phyloP scores from a whole-genome alignment of 2,113 vertebrate genomes.

The Chaenocephalus aceratus region DNA sequence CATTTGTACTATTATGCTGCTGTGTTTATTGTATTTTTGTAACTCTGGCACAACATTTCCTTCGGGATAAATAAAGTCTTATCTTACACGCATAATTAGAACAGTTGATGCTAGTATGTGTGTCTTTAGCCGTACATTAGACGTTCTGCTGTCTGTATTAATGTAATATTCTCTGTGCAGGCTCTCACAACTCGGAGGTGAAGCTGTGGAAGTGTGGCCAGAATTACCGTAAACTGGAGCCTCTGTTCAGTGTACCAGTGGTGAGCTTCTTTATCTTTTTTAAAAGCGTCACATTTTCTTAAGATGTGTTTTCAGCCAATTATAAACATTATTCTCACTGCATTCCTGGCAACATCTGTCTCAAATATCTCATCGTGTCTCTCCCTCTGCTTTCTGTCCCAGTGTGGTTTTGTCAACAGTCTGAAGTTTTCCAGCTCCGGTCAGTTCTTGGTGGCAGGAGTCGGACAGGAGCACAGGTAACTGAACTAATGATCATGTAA shows the following conservation, averaged over 20 bases:
- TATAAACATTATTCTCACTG: neutral
- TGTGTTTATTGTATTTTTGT: too few relatives aligned
- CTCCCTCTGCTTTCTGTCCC: constrained; percentile 8
- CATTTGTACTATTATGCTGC: too few relatives aligned
- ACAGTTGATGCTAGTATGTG: neutral
- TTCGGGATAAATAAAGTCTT: too few relatives aligned
- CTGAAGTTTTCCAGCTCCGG: constrained; percentile 93
- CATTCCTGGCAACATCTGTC: neutral
- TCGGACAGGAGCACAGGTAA: constrained; percentile 97
- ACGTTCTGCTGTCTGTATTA: neutral
- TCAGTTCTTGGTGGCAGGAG: constrained; percentile 92
- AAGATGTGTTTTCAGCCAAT: neutral
- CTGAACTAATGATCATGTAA: constrained; percentile 13
- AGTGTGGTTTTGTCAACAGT: constrained; percentile 94
- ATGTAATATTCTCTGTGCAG: constrained; percentile 71
- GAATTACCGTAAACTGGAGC: constrained; percentile 88
- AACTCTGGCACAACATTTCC: too few relatives aligned
- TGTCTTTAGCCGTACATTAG: neutral
- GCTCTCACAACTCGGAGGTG: constrained; percentile 89
- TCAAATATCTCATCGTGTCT: neutral
- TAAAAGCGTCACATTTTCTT: neutral
- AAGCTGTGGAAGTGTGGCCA: constrained; percentile 92
- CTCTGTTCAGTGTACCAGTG: constrained; percentile 89
- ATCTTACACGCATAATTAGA: neutral
- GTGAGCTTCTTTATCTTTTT: constrained; percentile 74